phyloP scores from a whole-genome alignment of 1,140 invertebrate species.

The Ganaspis sp. region DNA sequence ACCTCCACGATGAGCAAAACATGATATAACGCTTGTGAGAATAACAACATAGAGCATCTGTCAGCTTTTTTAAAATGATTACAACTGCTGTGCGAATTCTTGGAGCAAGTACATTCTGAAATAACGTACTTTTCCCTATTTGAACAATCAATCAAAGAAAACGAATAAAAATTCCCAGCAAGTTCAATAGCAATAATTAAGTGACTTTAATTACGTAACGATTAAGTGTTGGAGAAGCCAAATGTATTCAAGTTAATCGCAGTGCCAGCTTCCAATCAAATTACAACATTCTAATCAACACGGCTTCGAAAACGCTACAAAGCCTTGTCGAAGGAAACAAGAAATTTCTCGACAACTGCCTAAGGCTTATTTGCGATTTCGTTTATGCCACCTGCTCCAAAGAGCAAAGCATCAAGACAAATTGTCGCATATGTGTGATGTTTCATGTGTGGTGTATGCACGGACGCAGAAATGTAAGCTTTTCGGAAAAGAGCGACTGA shows the following conservation, averaged over 20 bases:
- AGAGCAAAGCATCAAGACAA: slow-evolving; percentile 5
- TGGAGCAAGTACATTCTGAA: not conserved
- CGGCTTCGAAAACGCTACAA: not conserved
- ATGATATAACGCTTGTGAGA: not conserved
- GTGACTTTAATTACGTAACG: too few relatives aligned
- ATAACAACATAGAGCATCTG: slow-evolving; percentile 3
- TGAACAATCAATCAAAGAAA: too few relatives aligned
- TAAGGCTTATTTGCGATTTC: slow-evolving; percentile 1
- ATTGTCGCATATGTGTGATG: not conserved
- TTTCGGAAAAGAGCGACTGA: not conserved
- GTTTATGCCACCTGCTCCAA: slow-evolving; percentile 10
- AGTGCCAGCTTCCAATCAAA: too few relatives aligned
- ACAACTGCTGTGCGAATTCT: not conserved
- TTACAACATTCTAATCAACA: not conserved
- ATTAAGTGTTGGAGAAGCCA: too few relatives aligned
- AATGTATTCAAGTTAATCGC: too few relatives aligned
- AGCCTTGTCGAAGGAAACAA: not conserved
- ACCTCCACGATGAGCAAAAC: not conserved
- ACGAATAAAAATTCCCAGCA: too few relatives aligned
- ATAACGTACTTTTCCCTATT: not conserved
- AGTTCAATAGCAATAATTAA: too few relatives aligned
- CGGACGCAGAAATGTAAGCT: not conserved
- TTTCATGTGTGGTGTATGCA: not conserved
- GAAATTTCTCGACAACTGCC: slow-evolving; percentile 4
- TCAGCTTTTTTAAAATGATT: slow-evolving; percentile 6